phyloP scores from a whole-genome alignment of 2,797 vertebrate genomes.

The Pangasius sanitwongsei region DNA sequence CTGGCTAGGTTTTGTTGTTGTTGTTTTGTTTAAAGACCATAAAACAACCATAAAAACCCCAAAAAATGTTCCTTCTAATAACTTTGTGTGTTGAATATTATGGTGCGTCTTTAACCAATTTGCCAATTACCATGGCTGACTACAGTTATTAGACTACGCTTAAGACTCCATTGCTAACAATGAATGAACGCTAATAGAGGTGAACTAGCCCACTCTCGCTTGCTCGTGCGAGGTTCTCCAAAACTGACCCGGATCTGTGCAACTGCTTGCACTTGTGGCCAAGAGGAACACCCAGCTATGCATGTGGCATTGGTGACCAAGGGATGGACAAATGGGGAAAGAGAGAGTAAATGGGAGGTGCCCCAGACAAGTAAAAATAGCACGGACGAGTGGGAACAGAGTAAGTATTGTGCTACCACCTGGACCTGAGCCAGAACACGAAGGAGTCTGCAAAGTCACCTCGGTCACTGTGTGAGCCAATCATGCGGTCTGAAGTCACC shows the following conservation, averaged over 20 bases:
- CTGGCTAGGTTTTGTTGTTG: too few species aligned
- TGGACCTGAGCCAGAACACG: conserved; percentile 63
- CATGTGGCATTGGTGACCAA: not conserved
- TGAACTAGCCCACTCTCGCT: not conserved
- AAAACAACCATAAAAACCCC: not conserved
- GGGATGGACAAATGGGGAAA: not conserved
- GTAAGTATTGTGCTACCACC: conserved; percentile 63
- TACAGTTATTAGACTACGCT: not conserved
- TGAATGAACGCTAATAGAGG: not conserved
- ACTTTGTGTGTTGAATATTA: not conserved
- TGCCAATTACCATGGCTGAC: not conserved
- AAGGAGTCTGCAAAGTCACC: conserved; percentile 15
- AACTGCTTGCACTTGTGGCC: not conserved
- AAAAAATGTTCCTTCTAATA: not conserved
- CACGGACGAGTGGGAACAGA: conserved; percentile 67
- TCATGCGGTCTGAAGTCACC: not conserved
- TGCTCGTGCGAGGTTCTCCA: not conserved
- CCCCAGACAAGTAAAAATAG: conserved; percentile 64
- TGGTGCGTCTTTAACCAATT: not conserved
- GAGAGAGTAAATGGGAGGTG: not conserved
- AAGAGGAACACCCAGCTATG: not conserved
- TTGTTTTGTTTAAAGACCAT: too few species aligned
- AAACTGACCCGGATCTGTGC: not conserved
- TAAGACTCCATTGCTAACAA: too few species aligned
- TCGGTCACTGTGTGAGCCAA: not conserved